Base-by-base conservation (phyloP, 2,888 invertebrate species). In the Brachypalpus laphriformis region DNA sequence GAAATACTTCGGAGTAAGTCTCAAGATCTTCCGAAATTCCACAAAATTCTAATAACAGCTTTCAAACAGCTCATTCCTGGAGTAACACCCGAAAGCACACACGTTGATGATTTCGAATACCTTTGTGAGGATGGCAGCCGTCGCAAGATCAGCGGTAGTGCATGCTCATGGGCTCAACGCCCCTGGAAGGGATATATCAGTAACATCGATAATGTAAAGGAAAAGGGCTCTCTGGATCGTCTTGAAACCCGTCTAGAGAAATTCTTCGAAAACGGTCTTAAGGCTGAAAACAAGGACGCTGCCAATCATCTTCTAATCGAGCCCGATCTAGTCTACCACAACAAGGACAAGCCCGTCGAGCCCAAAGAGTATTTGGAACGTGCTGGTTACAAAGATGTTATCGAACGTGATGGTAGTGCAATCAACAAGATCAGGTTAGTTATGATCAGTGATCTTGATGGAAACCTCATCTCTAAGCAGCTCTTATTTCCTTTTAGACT, bases 171-270 rank as follows among this genome's bases (percentile, higher is more conserved):
- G 97, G 97, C 97, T 0, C 96, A 96, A 0, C 93, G 97, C 77
- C 97, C 97, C n/a, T 97, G 97, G 96, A 96, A 95, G 89, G 96
- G 96, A 9, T 93, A 95, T 88, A 92, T 96, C 89, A 94, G 94
- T 5, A 96, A 96, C 89, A 94, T 94, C 9, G 94, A 94, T 76
- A 87, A 89, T 8, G 91, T 91, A 1, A 89, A 88, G 16, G 90
- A 90, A 3, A 77, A 88, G 1, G 87, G 90, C 47, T 87, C 90
- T n/a, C 81, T 92, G 31, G 89, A 90, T 34, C 88, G 89, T 56
- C 86, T 92, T 54, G 92, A 92, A 87, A 77, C 87, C n/a, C 90
- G 92, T 28, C 86, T 92, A 14, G 90, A 90, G 70, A 89, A 89
- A 25, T 92, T 92, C 89, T 92, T 91, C 31, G 88, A 88, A 66